Percentiles rank a stretch among this genome's conserved stretches.
phyloP scores from a whole-genome alignment of 2,888 invertebrate species.

The Peribatodes rhomboidaria region DNA sequence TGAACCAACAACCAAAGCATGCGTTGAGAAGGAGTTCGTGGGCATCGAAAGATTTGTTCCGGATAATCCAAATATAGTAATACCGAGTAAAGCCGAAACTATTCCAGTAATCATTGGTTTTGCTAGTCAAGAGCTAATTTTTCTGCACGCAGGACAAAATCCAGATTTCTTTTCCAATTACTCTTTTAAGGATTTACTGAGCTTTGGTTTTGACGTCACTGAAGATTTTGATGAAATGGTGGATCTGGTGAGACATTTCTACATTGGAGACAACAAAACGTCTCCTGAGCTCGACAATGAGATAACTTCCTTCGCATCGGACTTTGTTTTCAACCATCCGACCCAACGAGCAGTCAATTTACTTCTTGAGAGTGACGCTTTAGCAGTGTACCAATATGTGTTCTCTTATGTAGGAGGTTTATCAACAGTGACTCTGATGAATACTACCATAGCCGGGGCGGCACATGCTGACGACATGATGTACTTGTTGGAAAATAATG shows the following conservation, averaged over 20 bases:
- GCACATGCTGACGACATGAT: constrained; percentile 65
- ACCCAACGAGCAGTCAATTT: constrained; percentile 36
- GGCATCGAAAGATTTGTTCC: constrained; percentile 37
- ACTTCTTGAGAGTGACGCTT: constrained; percentile 34
- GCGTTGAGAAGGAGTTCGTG: constrained; percentile 41
- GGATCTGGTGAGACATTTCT: constrained; percentile 37
- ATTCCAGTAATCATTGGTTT: constrained; percentile 28
- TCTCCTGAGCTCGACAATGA: constrained; percentile 15
- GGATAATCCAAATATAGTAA: constrained; percentile 25
- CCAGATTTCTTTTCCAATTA: constrained; percentile 28
- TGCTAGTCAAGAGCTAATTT: constrained; percentile 26
- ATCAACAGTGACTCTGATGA: constrained; percentile 5
- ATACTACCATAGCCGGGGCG: constrained; percentile 46
- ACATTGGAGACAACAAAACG: constrained; percentile 39
- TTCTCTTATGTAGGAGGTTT: constrained; percentile 37
- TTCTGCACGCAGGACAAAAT: constrained; percentile 9
- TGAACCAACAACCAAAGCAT: constrained; percentile 33
- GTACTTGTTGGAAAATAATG: constrained; percentile 61
- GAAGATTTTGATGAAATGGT: constrained; percentile 35
- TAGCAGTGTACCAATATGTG: constrained; percentile 41
- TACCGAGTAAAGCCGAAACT: constrained; percentile 20
- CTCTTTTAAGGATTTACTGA: constrained; percentile 29
- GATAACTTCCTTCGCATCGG: constrained; percentile 40
- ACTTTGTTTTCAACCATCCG: constrained; percentile 43
- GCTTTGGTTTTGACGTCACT: constrained; percentile 44